A percentile compares a stretch with the other conserved stretches of the same genome.
Conservation (phyloP, 2,113 vertebrate species). For the Nycticebus coucang region DNA sequence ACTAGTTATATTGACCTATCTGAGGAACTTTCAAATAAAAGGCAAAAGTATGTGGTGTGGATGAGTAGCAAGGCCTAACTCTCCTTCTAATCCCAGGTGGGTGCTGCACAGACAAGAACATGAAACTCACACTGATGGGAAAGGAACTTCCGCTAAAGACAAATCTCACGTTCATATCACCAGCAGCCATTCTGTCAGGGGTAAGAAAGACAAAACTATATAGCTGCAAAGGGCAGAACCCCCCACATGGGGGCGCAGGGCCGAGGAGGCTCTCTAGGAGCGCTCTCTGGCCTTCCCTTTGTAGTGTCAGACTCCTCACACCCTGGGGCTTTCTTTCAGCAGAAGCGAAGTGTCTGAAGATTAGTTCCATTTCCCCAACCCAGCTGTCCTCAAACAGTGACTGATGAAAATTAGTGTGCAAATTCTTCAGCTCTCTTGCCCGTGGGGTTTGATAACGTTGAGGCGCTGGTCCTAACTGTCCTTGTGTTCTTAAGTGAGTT, state of each 20-base stretch:
- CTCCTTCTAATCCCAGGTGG: background rate
- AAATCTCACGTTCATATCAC: background rate
- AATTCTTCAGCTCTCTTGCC: background rate
- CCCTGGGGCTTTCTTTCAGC: background rate
- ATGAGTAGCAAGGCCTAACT: background rate
- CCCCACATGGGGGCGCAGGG: background rate
- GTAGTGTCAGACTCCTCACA: background rate
- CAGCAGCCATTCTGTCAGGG: background rate
- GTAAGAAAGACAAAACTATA: background rate
- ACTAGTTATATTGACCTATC: background rate
- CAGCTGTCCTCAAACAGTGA: background rate
- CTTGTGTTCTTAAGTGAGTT: background rate
- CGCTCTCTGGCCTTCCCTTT: background rate
- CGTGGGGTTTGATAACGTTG: background rate
- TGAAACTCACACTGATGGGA: background rate
- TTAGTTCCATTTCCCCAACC: background rate
- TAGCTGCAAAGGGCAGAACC: background rate
- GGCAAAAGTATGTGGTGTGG: background rate
- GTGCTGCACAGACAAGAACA: background rate
- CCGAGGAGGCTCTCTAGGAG: rapidly evolving
- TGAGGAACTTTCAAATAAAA: background rate
- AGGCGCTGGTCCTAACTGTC: background rate
- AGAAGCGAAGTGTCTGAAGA: background rate
- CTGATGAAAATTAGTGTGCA: background rate
- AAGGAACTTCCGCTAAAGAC: background rate